These are phyloP conservation scores for Macquaria ambigua DNA, from an alignment of 2,113 vertebrate genomes.

Conservation along the genomic window DNA sequence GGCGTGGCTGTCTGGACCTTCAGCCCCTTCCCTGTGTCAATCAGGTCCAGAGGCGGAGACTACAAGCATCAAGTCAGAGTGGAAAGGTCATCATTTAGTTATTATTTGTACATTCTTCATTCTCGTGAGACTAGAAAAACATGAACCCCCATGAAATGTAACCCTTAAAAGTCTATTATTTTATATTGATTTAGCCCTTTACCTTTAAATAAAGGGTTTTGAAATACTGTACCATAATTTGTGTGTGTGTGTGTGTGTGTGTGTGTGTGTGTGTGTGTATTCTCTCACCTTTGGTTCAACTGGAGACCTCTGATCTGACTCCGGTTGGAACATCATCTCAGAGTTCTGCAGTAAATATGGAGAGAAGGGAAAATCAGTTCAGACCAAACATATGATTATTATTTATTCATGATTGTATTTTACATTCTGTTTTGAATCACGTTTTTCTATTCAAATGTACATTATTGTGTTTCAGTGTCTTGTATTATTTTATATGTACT, in stretches of 20 bases:
- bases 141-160: background rate
- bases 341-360: conserved; percentile 70
- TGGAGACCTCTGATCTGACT: conserved; percentile 80
- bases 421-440: background rate
- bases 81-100: conserved; percentile 13
- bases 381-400: background rate
- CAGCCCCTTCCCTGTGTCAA: conserved; percentile 85
- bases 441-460: background rate
- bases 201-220: background rate
- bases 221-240: background rate
- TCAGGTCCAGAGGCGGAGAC: conserved; percentile 83
- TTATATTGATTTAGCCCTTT: background rate
- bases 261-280: conserved; percentile 17
- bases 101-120: background rate
- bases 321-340: conserved; percentile 78
- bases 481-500: background rate
- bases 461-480: background rate
- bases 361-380: background rate
- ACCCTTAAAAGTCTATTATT: background rate
- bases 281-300: conserved; percentile 73
- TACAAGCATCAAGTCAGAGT: conserved; percentile 47
- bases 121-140: background rate
- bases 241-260: background rate
- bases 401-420: background rate
- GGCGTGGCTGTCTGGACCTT: conserved; percentile 85